These are phyloP conservation scores for Meta bourneti DNA, from an alignment of 2,888 invertebrate genomes.

Conservation along the genomic window DNA sequence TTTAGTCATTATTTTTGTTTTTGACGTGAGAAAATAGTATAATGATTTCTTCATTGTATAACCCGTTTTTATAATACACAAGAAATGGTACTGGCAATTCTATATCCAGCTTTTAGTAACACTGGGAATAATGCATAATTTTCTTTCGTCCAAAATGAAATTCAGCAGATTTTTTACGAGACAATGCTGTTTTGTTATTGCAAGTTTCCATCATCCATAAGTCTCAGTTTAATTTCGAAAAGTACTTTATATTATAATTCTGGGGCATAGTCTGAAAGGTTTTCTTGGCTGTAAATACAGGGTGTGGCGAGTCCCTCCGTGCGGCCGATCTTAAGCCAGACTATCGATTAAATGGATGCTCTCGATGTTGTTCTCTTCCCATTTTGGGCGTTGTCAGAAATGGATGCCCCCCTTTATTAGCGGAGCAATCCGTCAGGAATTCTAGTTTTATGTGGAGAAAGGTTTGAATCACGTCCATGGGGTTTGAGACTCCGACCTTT, in stretches of 20 bases:
- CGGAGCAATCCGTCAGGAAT: background rate
- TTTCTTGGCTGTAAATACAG: slow-evolving; percentile 4
- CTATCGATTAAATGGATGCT: slow-evolving; percentile 2
- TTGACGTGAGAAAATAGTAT: too few species aligned
- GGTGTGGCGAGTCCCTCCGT: background rate
- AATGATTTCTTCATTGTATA: too few species aligned
- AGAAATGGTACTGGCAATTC: too few species aligned
- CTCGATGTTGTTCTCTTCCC: slow-evolving; percentile 5
- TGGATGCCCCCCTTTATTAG: slow-evolving; percentile 6
- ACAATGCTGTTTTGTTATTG: background rate
- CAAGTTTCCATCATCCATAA: background rate
- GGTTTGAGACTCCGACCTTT: background rate
- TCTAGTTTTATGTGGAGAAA: background rate
- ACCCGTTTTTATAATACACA: too few species aligned
- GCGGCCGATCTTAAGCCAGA: background rate
- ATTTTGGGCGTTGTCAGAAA: slow-evolving; percentile 29
- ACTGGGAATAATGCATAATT: too few species aligned
- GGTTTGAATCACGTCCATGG: background rate
- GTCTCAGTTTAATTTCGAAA: background rate
- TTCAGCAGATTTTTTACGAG: background rate
- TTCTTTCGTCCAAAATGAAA: background rate
- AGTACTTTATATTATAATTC: background rate
- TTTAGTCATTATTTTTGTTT: too few species aligned
- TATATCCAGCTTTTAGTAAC: too few species aligned
- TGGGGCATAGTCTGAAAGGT: background rate